Evolutionary conservation across 2,888 invertebrate genomes (phyloP), one percentile per base, ranked within the genome.

Genomic region (Drosophila eohydei): DNA sequence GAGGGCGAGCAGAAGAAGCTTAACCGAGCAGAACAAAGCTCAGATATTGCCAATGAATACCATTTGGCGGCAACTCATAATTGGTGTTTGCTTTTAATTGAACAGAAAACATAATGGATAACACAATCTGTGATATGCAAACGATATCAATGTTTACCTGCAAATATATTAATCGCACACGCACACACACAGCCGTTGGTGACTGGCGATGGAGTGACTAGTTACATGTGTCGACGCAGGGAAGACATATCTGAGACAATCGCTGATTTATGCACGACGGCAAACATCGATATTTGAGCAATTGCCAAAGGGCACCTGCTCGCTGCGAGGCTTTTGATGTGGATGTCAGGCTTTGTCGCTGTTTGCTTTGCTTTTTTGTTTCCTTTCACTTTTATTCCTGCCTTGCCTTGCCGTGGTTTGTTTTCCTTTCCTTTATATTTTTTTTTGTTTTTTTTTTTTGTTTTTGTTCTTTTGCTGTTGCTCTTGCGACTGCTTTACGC

Each of bases 241-340:
- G 52, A 5, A 56, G 44, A 28, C 48, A 56, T 38, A 30, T 36
- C 21, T 26, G 28, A 54, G 57, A 66, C 51, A 65, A 57, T 38
- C 66, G 69, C 60, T 76, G 82, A 81, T 81, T 81, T 81, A 81
- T 79, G 79, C 73, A 67, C 57, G 76, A 65, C 71, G 74, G 69
- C 74, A 66, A 59, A 65, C 67, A 73, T 62, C 51, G 57, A 71
- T 51, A 57, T 57, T 60, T 59, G 65, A 56, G 59, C 21, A 46
- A 70, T 26, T 30, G 70, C 32, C 34, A 50, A 11, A 40, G 61
- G 62, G 55, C 70, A 80, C 84, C 82, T 82, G 82, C 52, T 51
- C 51, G 51, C 52, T 46, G 61, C 26, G 51, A 44, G 61, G 61
- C 65, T 71, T 65, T 61, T 64, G 51, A 63, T 75, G 60, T 60